These are phyloP conservation scores for Entomyzon cyanotis DNA, from an alignment of 2,113 vertebrate genomes.

Conservation along the genomic window DNA sequence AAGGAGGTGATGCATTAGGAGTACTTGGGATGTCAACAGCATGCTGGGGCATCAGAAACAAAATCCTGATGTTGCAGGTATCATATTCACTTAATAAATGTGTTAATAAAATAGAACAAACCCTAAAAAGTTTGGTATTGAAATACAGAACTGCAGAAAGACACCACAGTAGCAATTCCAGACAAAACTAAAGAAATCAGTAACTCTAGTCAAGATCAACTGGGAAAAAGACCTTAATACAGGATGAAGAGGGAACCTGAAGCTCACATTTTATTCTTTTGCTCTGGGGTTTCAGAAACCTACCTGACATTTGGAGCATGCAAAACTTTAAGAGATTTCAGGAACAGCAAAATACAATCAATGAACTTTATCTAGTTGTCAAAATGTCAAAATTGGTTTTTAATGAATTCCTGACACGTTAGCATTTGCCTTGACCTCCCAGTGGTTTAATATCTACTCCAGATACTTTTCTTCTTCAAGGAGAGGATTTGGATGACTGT, in stretches of 20 bases:
- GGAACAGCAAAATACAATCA: not conserved
- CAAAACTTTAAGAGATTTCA: not conserved
- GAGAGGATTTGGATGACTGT: not conserved
- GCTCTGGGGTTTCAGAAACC: not conserved
- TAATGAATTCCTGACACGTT: not conserved
- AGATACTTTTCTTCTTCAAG: not conserved
- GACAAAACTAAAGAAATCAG: not conserved
- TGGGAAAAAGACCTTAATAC: not conserved
- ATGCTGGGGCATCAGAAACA: not conserved
- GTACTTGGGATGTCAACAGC: not conserved
- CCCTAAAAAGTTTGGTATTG: not conserved
- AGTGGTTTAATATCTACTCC: not conserved
- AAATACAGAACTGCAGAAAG: not conserved
- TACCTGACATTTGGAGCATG: constrained; percentile 17
- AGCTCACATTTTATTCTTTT: not conserved
- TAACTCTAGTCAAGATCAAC: not conserved
- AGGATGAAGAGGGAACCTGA: not conserved
- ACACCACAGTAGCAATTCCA: not conserved
- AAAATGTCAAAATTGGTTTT: constrained; percentile 40
- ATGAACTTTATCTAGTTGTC: not conserved
- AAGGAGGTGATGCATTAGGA: not conserved
- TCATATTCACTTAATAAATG: not conserved
- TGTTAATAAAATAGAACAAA: not conserved
- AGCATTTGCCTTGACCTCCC: not conserved
- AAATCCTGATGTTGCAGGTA: not conserved